A percentile compares a stretch with the other conserved stretches of the same genome.
These are phyloP conservation scores for Metridium senile DNA, from an alignment of 92 coral and sea anemone genomes.

Conservation along the genomic window DNA sequence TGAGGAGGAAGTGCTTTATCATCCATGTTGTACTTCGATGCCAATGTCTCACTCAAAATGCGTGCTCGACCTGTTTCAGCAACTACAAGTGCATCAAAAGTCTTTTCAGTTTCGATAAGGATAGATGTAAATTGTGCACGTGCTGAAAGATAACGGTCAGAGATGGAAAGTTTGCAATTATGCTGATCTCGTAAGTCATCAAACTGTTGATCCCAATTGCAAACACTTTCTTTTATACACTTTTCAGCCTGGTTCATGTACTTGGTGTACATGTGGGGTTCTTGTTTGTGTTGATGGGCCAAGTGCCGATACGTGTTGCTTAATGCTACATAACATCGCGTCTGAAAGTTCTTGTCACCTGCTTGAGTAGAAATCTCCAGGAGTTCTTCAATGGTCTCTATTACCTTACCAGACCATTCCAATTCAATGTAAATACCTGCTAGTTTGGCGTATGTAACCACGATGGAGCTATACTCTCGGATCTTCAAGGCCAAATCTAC, in stretches of 20 bases:
- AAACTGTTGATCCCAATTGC: not conserved
- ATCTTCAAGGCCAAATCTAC: not conserved
- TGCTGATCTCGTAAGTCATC: not conserved
- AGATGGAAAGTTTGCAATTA: constrained; percentile 12
- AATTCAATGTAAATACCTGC: not conserved
- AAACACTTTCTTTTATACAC: not conserved
- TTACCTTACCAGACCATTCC: not conserved
- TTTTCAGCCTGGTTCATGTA: not conserved
- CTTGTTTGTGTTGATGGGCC: not conserved
- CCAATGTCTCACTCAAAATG: constrained; percentile 4
- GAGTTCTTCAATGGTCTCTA: not conserved
- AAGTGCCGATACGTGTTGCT: not conserved
- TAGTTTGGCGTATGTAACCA: not conserved
- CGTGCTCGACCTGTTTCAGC: constrained; percentile 25
- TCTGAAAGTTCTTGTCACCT: not conserved
- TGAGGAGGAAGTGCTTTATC: not conserved
- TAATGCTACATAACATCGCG: not conserved
- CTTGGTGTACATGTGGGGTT: no score
- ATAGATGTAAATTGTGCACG: not conserved
- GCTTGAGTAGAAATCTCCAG: not conserved
- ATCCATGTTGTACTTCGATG: not conserved
- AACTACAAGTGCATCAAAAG: constrained; percentile 6
- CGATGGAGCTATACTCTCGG: not conserved
- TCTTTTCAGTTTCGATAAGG: not conserved
- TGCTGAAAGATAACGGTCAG: not conserved